A percentile compares a stretch with the other conserved stretches of the same genome.
Evolutionary conservation across 2,888 invertebrate species (phyloP).

Genomic region (Syrista parreyssii): DNA sequence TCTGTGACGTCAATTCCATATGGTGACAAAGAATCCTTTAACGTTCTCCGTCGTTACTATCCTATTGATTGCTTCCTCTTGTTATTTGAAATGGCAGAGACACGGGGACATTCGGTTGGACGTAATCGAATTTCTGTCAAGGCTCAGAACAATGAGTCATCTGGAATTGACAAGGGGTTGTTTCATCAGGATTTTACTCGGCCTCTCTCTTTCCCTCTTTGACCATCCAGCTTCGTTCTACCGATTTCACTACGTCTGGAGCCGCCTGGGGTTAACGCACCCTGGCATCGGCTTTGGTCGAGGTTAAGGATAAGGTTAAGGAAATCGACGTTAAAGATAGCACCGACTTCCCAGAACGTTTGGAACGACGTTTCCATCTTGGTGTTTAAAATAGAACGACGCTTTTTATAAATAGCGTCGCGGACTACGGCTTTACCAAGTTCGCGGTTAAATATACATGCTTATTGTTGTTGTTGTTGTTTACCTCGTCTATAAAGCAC

Average conservation of each 20-base stretch:
- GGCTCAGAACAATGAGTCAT: background rate
- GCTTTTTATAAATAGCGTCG: constrained; percentile 37
- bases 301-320: constrained; percentile 22
- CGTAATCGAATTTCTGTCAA: background rate
- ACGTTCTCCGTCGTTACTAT: background rate
- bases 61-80: background rate
- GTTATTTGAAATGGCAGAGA: background rate
- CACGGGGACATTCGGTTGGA: too few relatives aligned
- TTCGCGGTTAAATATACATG: constrained; percentile 36
- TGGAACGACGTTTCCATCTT: background rate
- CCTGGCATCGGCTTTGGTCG: constrained; percentile 16
- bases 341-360: background rate
- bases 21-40: background rate
- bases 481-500: constrained; percentile 21
- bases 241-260: background rate
- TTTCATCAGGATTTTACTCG: background rate
- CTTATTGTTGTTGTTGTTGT: constrained; percentile 34
- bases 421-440: constrained; percentile 28
- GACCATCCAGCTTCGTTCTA: background rate
- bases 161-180: background rate
- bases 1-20: background rate
- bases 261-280: constrained; percentile 17
- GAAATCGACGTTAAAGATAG: constrained; percentile 16
- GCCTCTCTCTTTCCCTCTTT: background rate
- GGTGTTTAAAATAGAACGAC: constrained; percentile 29